These are phyloP conservation scores for Rhopalosiphum nymphaeae DNA, from an alignment of 2,888 invertebrate genomes.

Conservation along the genomic window DNA sequence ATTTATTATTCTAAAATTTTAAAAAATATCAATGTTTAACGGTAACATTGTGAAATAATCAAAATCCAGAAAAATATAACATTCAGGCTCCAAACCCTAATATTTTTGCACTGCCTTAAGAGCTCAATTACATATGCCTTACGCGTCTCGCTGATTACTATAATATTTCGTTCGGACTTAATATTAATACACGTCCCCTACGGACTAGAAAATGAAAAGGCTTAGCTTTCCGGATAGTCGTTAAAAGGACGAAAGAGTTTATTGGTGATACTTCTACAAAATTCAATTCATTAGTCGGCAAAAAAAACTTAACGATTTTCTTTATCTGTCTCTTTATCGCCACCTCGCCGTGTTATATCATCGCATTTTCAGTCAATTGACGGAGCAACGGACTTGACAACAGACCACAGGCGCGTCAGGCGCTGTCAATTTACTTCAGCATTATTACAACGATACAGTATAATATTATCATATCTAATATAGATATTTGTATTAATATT, in stretches of 20 bases:
- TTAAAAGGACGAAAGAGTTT: neutral
- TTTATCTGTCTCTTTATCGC: neutral
- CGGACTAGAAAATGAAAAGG: neutral
- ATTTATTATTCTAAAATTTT: too few relatives aligned
- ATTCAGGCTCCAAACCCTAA: neutral
- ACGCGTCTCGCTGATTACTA: neutral
- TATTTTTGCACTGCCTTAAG: neutral
- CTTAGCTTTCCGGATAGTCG: neutral
- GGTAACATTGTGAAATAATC: neutral
- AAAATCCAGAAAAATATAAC: neutral
- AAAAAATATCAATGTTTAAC: neutral
- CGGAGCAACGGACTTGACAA: neutral
- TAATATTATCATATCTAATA: neutral
- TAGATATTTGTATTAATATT: neutral
- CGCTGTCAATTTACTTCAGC: neutral
- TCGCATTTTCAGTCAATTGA: neutral
- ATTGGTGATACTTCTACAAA: neutral
- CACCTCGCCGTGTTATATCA: neutral
- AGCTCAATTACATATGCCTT: neutral
- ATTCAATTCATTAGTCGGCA: neutral
- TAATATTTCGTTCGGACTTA: neutral
- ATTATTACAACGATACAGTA: neutral
- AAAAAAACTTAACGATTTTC: neutral
- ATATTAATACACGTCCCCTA: neutral
- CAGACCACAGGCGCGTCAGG: neutral